Base-by-base conservation (phyloP, 2,888 invertebrate species). In the Drosophila buzzatii region DNA sequence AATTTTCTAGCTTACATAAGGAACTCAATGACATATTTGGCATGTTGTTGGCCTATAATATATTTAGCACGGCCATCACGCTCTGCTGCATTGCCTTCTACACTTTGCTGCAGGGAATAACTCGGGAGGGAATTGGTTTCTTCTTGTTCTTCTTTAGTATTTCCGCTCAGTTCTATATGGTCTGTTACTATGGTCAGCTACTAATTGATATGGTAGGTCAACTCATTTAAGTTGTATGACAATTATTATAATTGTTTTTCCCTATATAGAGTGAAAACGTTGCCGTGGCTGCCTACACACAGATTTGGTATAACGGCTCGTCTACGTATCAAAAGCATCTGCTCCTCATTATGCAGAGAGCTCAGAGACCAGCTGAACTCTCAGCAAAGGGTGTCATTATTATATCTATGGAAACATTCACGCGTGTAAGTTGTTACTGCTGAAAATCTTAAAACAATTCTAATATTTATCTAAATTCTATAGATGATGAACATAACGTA, bases 401-500 rank as follows among this genome's bases (percentile, higher is more conserved):
- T 23, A 45, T 45, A 45, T 45, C 45, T 8, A 45, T 23, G 45
- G 45, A 45, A 45, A 45, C 45, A 45, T 45, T 45, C 45, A 45
- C 27, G 8, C 7, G 23, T 23, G 23, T 45, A 45, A 45, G 45
- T 45, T 45, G 45, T 23, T 14, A 16, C 37, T 16, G 16, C 37
- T 2, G 23, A 8, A 16, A 2, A 42, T 16, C 45, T 45, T 7
- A 0, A 1, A 2, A 16, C 3, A 23, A 23, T 23, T 6, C 16
- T 45, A 45, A 45, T 7, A 45, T 7, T 3, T 16, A 14, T 23
- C 16, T 45, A 16, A 1, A n/a, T 52, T 52, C 0, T n/a, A n/a
- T 8, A 82, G 82, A 39, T 75, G 49, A 78, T 82, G 42, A 49
- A n/a, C 20, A 78, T 80, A 0, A 78, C 83, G 4, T 85, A 78